phyloP scores from a whole-genome alignment of 1,140 invertebrate genomes.

The Drosophila ambigua region DNA sequence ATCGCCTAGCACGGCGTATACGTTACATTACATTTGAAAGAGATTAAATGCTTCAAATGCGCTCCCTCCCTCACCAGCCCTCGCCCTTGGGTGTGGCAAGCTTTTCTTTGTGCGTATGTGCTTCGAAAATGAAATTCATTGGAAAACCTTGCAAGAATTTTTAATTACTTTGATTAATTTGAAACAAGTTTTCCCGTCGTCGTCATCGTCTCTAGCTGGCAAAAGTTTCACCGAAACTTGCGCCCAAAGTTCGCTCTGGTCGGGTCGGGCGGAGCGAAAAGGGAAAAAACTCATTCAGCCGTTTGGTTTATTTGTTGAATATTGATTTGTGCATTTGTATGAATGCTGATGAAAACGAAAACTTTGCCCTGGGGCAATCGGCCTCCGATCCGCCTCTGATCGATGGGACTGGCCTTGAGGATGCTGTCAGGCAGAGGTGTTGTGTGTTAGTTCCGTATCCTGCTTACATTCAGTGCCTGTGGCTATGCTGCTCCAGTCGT shows the following conservation, averaged over 20 bases:
- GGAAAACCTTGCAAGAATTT: constrained; percentile 26
- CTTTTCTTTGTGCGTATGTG: constrained; percentile 17
- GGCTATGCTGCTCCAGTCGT: no score
- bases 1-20: not conserved
- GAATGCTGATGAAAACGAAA: constrained; percentile 3
- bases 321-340: constrained; percentile 22
- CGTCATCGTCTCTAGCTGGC: not conserved
- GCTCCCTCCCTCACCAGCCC: no score
- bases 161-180: constrained; percentile 48
- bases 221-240: constrained; percentile 25
- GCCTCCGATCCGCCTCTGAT: not conserved
- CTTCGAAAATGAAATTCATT: constrained; percentile 28
- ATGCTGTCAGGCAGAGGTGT: not conserved
- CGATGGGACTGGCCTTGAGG: not conserved
- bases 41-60: constrained; percentile 14
- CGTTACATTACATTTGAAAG: constrained; percentile 22
- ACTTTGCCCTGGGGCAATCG: no score
- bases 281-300: not conserved
- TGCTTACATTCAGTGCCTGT: no score
- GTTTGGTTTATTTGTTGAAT: constrained; percentile 22
- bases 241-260: constrained; percentile 13
- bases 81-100: no score
- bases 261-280: not conserved
- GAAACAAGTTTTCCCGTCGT: constrained; percentile 19
- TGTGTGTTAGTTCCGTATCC: not conserved